phyloP scores from a whole-genome alignment of 2,113 vertebrate species.

The Coreoperca whiteheadi region DNA sequence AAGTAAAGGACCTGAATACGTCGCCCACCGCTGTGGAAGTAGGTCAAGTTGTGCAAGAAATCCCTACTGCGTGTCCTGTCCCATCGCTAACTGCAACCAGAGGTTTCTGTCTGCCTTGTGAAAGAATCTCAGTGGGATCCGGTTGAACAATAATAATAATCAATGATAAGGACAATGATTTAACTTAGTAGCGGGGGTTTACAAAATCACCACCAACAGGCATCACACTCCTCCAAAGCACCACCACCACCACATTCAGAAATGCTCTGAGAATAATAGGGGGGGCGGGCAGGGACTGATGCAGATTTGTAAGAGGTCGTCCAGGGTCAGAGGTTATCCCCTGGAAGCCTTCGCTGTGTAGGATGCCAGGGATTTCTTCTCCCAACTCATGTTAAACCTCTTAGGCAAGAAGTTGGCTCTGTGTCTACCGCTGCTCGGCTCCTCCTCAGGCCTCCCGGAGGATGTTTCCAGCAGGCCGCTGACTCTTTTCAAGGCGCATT shows the following conservation, averaged over 20 bases:
- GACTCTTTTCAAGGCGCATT: not conserved
- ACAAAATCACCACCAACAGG: not conserved
- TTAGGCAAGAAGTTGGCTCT: constrained; percentile 65
- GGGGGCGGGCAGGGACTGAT: not conserved
- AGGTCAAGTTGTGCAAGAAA: no score
- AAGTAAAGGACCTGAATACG: no score
- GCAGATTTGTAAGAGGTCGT: constrained; percentile 40
- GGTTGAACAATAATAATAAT: no score
- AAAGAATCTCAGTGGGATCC: no score
- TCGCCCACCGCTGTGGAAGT: no score
- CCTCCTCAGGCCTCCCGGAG: not conserved
- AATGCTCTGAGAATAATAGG: not conserved
- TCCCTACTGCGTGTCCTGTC: no score
- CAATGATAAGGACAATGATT: not conserved
- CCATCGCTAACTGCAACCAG: no score
- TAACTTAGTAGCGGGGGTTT: not conserved
- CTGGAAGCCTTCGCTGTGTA: constrained; percentile 7
- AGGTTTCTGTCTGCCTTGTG: no score
- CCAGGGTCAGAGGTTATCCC: constrained; percentile 56
- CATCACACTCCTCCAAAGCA: not conserved
- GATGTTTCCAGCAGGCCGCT: not conserved
- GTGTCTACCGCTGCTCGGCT: not conserved
- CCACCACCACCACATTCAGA: not conserved
- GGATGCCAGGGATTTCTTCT: constrained; percentile 54
- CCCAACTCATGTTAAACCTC: constrained; percentile 66